A percentile compares a stretch with the other conserved stretches of the same genome.
phyloP scores from a whole-genome alignment of 2,797 vertebrate species.

The Glyptemys insculpta region DNA sequence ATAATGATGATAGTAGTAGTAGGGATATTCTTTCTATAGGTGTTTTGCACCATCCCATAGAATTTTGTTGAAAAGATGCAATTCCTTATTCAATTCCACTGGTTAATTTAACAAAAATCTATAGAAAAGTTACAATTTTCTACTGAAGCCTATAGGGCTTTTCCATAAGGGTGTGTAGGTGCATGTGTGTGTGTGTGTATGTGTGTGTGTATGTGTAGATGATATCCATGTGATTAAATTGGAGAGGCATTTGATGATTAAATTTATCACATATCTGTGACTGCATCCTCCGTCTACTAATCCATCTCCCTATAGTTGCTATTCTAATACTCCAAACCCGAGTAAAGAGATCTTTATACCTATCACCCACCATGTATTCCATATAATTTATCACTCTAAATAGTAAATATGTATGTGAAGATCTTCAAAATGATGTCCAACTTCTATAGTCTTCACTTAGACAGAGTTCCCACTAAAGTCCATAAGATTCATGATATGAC shows the following conservation, averaged over 20 bases:
- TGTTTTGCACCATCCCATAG: not conserved
- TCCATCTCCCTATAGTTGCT: not conserved
- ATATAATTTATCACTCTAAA: not conserved
- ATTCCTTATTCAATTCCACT: not conserved
- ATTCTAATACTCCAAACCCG: not conserved
- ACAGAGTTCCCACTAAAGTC: not conserved
- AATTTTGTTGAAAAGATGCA: not conserved
- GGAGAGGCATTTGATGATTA: not conserved
- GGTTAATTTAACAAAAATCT: not conserved
- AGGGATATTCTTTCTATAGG: not conserved
- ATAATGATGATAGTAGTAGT: rapidly evolving
- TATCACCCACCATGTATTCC: not conserved
- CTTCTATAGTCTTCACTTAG: not conserved
- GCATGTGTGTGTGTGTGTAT: too few relatives aligned
- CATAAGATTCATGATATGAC: not conserved
- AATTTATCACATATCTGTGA: not conserved
- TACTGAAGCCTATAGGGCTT: rapidly evolving
- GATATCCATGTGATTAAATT: not conserved
- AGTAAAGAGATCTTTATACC: not conserved
- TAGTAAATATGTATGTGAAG: not conserved
- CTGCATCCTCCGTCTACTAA: not conserved
- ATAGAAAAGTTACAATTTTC: not conserved
- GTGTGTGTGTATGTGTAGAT: too few relatives aligned
- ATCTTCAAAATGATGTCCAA: not conserved
- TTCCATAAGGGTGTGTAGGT: not conserved